Base-by-base conservation (phyloP, 1,140 invertebrate genomes). In the Lamellibrachia luymesi region DNA sequence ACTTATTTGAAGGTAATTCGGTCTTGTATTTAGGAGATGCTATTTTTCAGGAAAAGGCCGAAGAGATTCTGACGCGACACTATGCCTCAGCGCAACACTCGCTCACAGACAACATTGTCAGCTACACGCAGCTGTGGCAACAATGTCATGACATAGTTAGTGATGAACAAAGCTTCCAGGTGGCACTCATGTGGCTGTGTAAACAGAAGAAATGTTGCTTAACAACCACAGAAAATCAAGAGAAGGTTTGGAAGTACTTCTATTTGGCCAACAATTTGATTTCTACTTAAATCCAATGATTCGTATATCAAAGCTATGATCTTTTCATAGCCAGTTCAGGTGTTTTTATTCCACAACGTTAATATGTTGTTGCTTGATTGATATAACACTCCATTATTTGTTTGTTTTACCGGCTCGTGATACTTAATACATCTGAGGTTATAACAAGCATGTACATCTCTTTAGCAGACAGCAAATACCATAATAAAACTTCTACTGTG, bases 61-160 rank as follows among this genome's bases (percentile, higher is more conserved):
- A 90, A 10, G 49, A 92, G 50, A 38, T 92, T n/a, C 38, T 92
- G 27, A 89, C 0, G 5, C 80, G 90, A 89, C 92, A 92, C n/a
- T 10, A 80, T 38, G 22, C 7, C 0, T 38, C 90, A 89, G 50
- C 92, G 5, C 49, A n/a, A 80, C 64, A 51, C 27, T 49, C 27
- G 50, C 64, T 50, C 27, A 56, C 50, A 80, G 49, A 92, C 25
- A 89, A 92, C 92, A 51, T 92, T 90, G 92, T 80, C 22, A 38
- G 52, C 90, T 90, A 56, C 5, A 10, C 25, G 2, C 49, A n/a
- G 13, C 90, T 92, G 92, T 89, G n/a, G 27, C 50, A 92, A 91
- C 90, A 50, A 49, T 93, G 93, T 92, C 49, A 93, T 25, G 90
- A 93, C 80, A 93, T 94, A 22, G 52, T 51, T 93, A 91, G 2